Conservation (phyloP, 1,140 invertebrate species). For the Nasonia longicornis region DNA sequence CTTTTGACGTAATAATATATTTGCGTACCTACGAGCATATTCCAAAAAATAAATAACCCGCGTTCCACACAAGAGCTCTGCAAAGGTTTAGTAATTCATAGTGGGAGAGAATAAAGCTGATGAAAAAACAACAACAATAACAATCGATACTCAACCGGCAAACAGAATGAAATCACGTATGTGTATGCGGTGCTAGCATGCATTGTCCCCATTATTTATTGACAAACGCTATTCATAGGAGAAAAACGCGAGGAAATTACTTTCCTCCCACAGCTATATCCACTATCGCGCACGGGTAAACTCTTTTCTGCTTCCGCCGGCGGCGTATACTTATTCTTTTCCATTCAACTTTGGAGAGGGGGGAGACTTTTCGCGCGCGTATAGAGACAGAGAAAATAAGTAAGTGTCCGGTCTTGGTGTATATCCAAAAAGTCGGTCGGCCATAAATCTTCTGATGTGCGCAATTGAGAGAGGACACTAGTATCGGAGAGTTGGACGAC, state of each 20-base stretch:
- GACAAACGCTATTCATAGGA: background rate
- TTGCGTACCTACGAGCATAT: too few relatives aligned
- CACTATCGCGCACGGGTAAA: too few relatives aligned
- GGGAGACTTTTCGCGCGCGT: too few relatives aligned
- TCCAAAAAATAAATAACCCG: too few relatives aligned
- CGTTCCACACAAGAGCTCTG: too few relatives aligned
- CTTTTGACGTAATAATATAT: too few relatives aligned
- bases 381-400: too few relatives aligned
- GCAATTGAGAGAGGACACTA: background rate
- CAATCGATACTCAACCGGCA: background rate
- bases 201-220: background rate
- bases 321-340: background rate
- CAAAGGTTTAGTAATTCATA: too few relatives aligned
- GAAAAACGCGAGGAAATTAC: background rate
- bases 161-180: background rate
- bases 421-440: background rate
- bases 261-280: background rate
- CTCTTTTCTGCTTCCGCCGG: too few relatives aligned
- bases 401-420: background rate
- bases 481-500: background rate
- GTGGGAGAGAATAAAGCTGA: background rate
- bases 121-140: background rate
- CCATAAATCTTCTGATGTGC: background rate
- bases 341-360: background rate
- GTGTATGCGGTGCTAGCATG: background rate